Evolutionary conservation across 2,113 vertebrate genomes (phyloP), one percentile per base, ranked within the genome.

Genomic region (Mustela nigripes): DNA sequence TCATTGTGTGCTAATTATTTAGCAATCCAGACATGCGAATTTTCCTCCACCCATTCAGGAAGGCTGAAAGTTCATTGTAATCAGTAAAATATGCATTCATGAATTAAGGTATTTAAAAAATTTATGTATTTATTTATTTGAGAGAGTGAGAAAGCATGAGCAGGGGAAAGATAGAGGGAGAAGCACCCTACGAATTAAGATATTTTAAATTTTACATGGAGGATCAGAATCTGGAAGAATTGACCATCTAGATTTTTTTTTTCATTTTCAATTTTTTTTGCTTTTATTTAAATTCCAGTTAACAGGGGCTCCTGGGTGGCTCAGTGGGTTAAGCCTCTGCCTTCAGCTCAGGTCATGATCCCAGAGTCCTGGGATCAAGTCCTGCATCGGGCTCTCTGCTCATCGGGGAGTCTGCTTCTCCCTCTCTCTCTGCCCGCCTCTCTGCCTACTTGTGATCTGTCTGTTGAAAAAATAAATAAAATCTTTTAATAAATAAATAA

Each of bases 191-290:
- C 12, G 22, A 73, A 76, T 87, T 85, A 83, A 58, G 86, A 78
- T 62, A 79, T 67, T 95, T 95, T 56, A 39, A 81, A 60, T 19
- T 94, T 86, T 84, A 24, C 79, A 48, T 94, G 26, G 33, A 71
- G n/a, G 56, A 92, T 84, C 16, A 87, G 48, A 92, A 67, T 89
- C 73, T 78, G 42, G 91, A 87, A 84, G 39, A 81, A 94, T 11
- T 31, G 45, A 33, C 21, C 80, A 28, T 42, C n/a, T 53, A 62
- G 28, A 62, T 67, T 80, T 83, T 83, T 58, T 71, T 71, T 76
- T 76, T 76, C 26, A 48, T 28, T 76, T 76, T 76, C 26, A 76
- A 2, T 42, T 76, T 76, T 48, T 42, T 76, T 76, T 76, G 14
- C 45, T 28, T 76, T 76, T 28, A 76, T 48, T 76, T 76, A 76